phyloP scores from a whole-genome alignment of 2,113 vertebrate genomes.

The Siniperca chuatsi region DNA sequence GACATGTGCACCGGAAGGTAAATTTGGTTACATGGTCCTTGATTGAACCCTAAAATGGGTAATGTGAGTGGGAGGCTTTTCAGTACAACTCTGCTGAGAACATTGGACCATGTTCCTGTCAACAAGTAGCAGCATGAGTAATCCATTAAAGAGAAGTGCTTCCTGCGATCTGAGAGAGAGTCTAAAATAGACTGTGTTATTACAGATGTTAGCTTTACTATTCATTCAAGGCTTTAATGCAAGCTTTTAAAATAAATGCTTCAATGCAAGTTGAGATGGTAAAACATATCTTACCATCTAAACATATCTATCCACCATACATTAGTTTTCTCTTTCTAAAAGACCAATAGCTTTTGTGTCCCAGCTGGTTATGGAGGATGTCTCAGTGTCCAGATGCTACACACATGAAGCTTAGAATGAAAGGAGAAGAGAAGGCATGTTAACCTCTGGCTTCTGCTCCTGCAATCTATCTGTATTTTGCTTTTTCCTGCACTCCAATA shows the following conservation, averaged over 20 bases:
- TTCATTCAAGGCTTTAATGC: conserved; percentile 33
- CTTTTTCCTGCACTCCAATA: conserved; percentile 11
- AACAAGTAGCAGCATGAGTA: conserved; percentile 72
- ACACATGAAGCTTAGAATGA: neutral
- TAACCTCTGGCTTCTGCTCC: neutral
- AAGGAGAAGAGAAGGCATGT: neutral
- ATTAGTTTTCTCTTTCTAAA: neutral
- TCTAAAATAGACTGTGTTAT: conserved; percentile 47
- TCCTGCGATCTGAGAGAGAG: conserved; percentile 39
- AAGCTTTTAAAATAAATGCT: conserved; percentile 27
- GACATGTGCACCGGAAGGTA: neutral
- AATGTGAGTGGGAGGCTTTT: conserved; percentile 61
- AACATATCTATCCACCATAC: neutral
- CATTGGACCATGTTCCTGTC: conserved; percentile 73
- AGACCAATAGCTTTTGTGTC: neutral
- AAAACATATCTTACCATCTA: neutral
- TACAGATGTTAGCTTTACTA: conserved; percentile 30
- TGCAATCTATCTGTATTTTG: neutral
- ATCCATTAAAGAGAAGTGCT: conserved; percentile 69
- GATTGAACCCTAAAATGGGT: conserved; percentile 43
- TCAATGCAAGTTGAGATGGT: neutral
- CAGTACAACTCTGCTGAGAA: conserved; percentile 64
- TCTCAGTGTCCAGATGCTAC: neutral
- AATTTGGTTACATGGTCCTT: conserved; percentile 27
- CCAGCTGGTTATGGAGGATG: neutral